Evolutionary conservation across 64 coral and sea anemone genomes (phyloP).

Genomic region (Pachyseris speciosa): DNA sequence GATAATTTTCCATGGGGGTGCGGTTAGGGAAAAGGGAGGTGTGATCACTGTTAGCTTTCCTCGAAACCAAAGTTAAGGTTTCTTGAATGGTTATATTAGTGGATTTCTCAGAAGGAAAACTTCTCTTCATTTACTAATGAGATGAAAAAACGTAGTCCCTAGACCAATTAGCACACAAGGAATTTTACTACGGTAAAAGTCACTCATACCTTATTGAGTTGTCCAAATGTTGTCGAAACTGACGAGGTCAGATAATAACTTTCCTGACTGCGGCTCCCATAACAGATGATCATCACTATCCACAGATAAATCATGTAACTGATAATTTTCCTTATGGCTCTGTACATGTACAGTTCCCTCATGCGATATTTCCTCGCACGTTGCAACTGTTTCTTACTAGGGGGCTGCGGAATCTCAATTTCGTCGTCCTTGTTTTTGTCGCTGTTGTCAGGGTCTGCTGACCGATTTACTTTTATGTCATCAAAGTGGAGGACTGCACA

Average conservation of each 20-base stretch:
- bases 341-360: background rate
- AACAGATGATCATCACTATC: constrained; percentile 29
- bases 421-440: background rate
- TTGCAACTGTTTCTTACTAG: constrained; percentile 2
- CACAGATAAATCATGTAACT: constrained; percentile 19
- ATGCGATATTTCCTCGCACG: constrained; percentile 8
- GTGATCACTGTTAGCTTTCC: no score
- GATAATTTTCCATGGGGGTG: no score
- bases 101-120: no score
- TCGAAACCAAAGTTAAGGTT: no score
- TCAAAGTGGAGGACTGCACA: background rate
- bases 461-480: background rate
- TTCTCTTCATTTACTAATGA: no score
- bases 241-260: background rate
- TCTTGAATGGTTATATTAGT: no score
- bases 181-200: no score
- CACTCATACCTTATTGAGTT: background rate
- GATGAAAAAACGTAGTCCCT: no score
- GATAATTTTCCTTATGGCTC: constrained; percentile 6
- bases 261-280: constrained; percentile 15
- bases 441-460: background rate
- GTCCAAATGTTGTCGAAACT: constrained; percentile 15
- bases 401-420: constrained; percentile 31
- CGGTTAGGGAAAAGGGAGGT: no score
- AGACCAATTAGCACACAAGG: no score